These are phyloP conservation scores for Lottia scabra DNA, from an alignment of 2,888 invertebrate species.

Conservation along the genomic window DNA sequence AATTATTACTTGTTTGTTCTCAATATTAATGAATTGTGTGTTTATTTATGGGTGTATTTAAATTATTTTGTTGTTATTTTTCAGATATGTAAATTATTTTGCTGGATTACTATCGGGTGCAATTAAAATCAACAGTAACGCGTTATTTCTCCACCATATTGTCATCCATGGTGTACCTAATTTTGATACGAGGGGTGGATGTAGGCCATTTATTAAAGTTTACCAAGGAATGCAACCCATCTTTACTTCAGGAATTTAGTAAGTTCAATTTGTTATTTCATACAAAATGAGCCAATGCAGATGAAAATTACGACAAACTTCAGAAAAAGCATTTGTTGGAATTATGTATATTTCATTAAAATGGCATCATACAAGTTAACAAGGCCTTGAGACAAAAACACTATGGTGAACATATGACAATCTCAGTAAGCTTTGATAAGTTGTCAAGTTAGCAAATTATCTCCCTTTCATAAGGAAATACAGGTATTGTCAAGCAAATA, in stretches of 20 bases:
- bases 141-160: conserved; percentile 87
- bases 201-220: conserved; percentile 74
- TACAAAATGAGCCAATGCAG: no score
- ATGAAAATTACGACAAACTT: no score
- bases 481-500: no score
- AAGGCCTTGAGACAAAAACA: no score
- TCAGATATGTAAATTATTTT: conserved; percentile 92
- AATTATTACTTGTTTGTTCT: no score
- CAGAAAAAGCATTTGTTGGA: no score
- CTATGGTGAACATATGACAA: no score
- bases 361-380: no score
- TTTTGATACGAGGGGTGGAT: conserved; percentile 75
- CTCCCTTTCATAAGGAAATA: no score
- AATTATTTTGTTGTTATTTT: conserved; percentile 25
- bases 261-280: conserved; percentile 47
- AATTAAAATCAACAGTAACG: conserved; percentile 88
- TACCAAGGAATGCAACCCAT: conserved; percentile 92
- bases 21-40: neutral
- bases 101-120: conserved; percentile 89
- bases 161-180: conserved; percentile 87
- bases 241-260: conserved; percentile 86
- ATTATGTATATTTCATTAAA: no score
- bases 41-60: neutral
- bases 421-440: no score
- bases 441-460: no score